A percentile compares a stretch with the other conserved stretches of the same genome.
phyloP scores from a whole-genome alignment of 2,888 invertebrate genomes.

The Zele albiditarsus region DNA sequence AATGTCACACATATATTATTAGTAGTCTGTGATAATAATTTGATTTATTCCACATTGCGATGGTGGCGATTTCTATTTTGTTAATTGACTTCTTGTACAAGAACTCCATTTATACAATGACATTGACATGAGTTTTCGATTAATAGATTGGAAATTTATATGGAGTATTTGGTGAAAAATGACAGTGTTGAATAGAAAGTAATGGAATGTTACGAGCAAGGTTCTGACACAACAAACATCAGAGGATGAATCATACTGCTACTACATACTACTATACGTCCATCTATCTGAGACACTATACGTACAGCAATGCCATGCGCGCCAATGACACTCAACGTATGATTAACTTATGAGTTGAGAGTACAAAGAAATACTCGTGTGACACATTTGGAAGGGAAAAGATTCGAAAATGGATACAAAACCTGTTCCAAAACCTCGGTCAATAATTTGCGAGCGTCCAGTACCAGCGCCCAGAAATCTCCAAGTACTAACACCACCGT shows the following conservation, averaged over 20 bases:
- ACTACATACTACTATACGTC: background rate
- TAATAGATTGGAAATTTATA: too few species aligned
- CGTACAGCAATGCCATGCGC: background rate
- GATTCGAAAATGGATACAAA: constrained; percentile 63
- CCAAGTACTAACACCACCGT: constrained; percentile 19
- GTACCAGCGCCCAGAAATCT: constrained; percentile 63
- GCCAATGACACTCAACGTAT: background rate
- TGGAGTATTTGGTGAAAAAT: too few species aligned
- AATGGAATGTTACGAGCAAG: too few species aligned
- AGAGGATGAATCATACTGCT: background rate
- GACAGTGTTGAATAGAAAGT: too few species aligned
- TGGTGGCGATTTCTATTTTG: background rate
- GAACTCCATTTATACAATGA: too few species aligned
- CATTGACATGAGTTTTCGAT: too few species aligned
- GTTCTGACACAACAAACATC: background rate
- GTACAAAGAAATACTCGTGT: background rate
- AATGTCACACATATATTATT: background rate
- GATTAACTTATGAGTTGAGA: background rate
- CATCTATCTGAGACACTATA: background rate
- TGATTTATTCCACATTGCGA: background rate
- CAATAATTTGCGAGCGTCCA: constrained; percentile 59
- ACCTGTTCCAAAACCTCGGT: constrained; percentile 67
- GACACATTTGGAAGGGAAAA: background rate
- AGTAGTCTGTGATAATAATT: background rate
- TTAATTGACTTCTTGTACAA: background rate